Evolutionary conservation across 2,113 vertebrate species (phyloP).

Genomic region (Lamprotornis superbus): DNA sequence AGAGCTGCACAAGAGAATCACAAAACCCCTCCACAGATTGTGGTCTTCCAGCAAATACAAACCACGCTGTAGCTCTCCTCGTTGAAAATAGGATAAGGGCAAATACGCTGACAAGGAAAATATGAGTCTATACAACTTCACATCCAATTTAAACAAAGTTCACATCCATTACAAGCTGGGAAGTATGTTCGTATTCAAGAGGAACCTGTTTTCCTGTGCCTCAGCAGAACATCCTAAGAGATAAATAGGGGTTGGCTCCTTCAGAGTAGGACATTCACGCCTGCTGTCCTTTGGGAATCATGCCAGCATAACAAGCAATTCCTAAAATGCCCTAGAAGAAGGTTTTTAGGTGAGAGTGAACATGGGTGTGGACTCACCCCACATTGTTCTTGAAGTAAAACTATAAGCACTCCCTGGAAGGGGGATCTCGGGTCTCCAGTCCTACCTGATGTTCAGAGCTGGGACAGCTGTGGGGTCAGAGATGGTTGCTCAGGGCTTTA

Average conservation of each 20-base stretch:
- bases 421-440: neutral
- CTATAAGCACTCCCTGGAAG: neutral
- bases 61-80: neutral
- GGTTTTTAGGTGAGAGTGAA: neutral
- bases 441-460: neutral
- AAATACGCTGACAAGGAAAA: conserved; percentile 48
- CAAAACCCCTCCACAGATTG: neutral
- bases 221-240: conserved; percentile 18
- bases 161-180: conserved; percentile 18
- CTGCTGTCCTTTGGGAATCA: neutral
- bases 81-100: conserved; percentile 43
- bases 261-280: neutral
- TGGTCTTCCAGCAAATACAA: conserved; percentile 31
- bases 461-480: neutral
- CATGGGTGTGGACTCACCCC: neutral
- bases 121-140: neutral
- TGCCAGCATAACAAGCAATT: neutral
- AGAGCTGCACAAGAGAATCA: neutral
- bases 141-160: conserved; percentile 49
- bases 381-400: neutral
- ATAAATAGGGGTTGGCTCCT: neutral
- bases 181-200: conserved; percentile 5
- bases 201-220: neutral
- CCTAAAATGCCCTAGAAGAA: neutral
- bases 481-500: neutral